phyloP scores from a whole-genome alignment of 2,888 invertebrate species.

The Noctua janthina region DNA sequence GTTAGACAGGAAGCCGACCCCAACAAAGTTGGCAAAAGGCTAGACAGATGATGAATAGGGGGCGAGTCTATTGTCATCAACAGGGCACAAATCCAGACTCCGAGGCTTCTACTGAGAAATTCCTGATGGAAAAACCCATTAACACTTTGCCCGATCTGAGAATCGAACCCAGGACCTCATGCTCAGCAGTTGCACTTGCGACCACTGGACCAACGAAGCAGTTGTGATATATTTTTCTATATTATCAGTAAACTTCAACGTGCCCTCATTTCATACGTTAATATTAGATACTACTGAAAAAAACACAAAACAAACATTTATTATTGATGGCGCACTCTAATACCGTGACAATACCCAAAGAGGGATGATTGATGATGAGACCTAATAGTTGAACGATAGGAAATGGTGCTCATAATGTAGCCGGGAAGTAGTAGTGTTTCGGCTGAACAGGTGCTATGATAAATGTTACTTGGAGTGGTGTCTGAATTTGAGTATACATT shows the following conservation, averaged over 20 bases:
- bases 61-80: neutral
- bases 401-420: constrained; percentile 59
- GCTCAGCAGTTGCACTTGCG: too few relatives aligned
- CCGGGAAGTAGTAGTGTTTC: constrained; percentile 32
- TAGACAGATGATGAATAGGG: too few relatives aligned
- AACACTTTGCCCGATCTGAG: accelerated
- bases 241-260: neutral
- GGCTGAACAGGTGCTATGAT: constrained; percentile 36
- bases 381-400: constrained; percentile 59
- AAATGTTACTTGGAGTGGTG: constrained; percentile 21
- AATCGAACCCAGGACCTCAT: neutral
- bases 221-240: too few relatives aligned
- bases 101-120: too few relatives aligned
- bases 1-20: too few relatives aligned
- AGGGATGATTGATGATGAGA: constrained; percentile 69
- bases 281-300: neutral
- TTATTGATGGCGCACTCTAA: constrained; percentile 67
- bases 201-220: too few relatives aligned
- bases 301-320: constrained; percentile 39
- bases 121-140: neutral
- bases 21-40: too few relatives aligned
- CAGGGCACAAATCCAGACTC: too few relatives aligned
- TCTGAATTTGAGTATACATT: too few relatives aligned
- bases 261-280: neutral
- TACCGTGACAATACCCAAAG: constrained; percentile 62